Conservation (phyloP, 2,888 invertebrate genomes). For the Drosophila stalkeri region DNA sequence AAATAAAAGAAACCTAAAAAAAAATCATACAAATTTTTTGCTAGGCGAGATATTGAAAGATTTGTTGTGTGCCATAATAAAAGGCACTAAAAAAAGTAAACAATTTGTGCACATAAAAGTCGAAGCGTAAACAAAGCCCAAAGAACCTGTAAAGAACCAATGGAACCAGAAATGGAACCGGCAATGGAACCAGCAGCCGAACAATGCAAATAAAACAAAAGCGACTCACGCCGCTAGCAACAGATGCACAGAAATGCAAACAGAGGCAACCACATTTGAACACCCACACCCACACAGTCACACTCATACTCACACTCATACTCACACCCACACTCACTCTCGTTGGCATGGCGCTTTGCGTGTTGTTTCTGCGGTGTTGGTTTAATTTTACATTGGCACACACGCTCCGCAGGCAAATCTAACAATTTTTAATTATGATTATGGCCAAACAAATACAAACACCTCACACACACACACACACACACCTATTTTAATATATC, state of each 20-base stretch:
- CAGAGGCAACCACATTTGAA: slow-evolving; percentile 33
- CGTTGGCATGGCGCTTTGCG: slow-evolving; percentile 51
- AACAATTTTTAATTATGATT: slow-evolving; percentile 72
- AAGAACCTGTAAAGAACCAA: slow-evolving; percentile 13
- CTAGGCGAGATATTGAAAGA: not conserved
- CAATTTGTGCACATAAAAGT: slow-evolving; percentile 74
- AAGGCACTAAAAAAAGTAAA: slow-evolving; percentile 79
- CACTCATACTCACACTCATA: not conserved
- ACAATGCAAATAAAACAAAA: slow-evolving; percentile 80
- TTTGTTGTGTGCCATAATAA: slow-evolving; percentile 51
- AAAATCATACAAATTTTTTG: not conserved
- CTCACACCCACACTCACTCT: slow-evolving; percentile 4
- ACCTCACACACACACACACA: not conserved
- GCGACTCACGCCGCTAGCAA: slow-evolving; percentile 42
- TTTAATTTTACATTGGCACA: slow-evolving; percentile 51
- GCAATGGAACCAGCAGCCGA: slow-evolving; percentile 39
- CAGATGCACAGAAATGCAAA: slow-evolving; percentile 64
- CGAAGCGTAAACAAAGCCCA: slow-evolving; percentile 60
- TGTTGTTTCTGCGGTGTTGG: slow-evolving; percentile 42
- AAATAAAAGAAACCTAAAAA: not conserved
- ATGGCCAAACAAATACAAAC: slow-evolving; percentile 58
- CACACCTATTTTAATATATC: slow-evolving; percentile 27
- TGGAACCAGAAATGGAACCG: slow-evolving; percentile 42
- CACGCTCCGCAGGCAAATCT: slow-evolving; percentile 30
- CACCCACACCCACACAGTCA: not conserved